Percentiles rank a stretch among this genome's conserved stretches.
These are phyloP conservation scores for Plebejus argus DNA, from an alignment of 2,888 invertebrate species.

Conservation along the genomic window DNA sequence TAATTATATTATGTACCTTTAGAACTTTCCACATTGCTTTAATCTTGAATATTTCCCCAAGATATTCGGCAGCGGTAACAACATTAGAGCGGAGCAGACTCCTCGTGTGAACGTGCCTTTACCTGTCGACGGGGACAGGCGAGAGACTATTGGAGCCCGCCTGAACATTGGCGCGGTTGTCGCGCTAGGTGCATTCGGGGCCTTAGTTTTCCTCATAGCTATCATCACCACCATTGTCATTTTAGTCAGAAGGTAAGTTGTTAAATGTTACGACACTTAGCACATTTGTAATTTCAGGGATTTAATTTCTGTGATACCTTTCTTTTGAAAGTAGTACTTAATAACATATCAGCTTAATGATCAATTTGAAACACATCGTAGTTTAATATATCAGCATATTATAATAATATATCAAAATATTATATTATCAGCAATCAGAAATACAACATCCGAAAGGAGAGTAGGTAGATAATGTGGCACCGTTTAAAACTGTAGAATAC, in stretches of 20 bases:
- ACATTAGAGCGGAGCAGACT: slow-evolving; percentile 83
- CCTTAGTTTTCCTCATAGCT: slow-evolving; percentile 93
- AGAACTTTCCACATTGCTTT: neutral
- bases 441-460: too few relatives aligned
- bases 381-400: too few relatives aligned
- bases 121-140: slow-evolving; percentile 82
- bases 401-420: too few relatives aligned
- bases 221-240: slow-evolving; percentile 94
- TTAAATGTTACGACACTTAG: neutral
- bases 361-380: too few relatives aligned
- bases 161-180: slow-evolving; percentile 93
- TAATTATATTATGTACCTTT: neutral
- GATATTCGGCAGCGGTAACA: slow-evolving; percentile 77
- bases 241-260: slow-evolving; percentile 88
- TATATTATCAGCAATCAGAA: too few relatives aligned
- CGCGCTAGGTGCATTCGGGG: slow-evolving; percentile 94
- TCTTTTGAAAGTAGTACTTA: too few relatives aligned
- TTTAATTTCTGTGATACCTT: neutral
- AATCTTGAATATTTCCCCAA: slow-evolving; percentile 41
- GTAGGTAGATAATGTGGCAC: neutral
- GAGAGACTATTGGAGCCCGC: slow-evolving; percentile 83
- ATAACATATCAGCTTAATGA: neutral
- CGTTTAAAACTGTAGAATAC: neutral
- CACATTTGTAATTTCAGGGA: neutral
- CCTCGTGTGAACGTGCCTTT: slow-evolving; percentile 85